A percentile compares a stretch with the other conserved stretches of the same genome.
These are phyloP conservation scores for Dicaeum eximium DNA, from an alignment of 2,113 vertebrate species.

Conservation along the genomic window DNA sequence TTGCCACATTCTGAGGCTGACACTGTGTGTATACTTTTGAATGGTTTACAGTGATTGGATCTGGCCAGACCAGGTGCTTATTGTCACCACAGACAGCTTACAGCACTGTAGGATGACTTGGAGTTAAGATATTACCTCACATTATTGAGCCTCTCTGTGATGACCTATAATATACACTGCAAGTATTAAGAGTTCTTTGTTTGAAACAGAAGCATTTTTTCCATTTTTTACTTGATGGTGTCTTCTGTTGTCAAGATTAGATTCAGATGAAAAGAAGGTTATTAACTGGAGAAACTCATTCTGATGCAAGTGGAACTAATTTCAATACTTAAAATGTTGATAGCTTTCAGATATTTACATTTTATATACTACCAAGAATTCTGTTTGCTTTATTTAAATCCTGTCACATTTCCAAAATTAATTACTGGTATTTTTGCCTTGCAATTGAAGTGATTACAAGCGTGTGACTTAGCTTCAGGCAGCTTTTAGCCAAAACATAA, in stretches of 20 bases:
- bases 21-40: not conserved
- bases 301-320: constrained; percentile 1
- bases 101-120: not conserved
- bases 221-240: not conserved
- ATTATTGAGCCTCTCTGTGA: not conserved
- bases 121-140: not conserved
- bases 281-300: constrained; percentile 1
- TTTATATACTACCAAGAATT: not conserved
- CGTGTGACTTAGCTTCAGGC: not conserved
- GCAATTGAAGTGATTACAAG: constrained; percentile 22
- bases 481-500: constrained; percentile 36
- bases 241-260: constrained; percentile 6
- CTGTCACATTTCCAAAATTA: constrained; percentile 20
- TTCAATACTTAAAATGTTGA: not conserved
- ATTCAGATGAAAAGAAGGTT: not conserved
- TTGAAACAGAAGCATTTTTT: not conserved
- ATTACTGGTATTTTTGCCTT: constrained; percentile 19
- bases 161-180: not conserved
- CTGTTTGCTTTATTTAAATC: not conserved
- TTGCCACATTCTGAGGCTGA: not conserved
- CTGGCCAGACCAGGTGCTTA: not conserved
- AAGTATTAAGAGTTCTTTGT: not conserved
- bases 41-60: not conserved
- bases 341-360: constrained; percentile 16
- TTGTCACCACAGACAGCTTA: not conserved